Evolutionary conservation across 2,113 vertebrate genomes (phyloP), one percentile per base, ranked within the genome.

Genomic region (Apistogramma diplotaenia): DNA sequence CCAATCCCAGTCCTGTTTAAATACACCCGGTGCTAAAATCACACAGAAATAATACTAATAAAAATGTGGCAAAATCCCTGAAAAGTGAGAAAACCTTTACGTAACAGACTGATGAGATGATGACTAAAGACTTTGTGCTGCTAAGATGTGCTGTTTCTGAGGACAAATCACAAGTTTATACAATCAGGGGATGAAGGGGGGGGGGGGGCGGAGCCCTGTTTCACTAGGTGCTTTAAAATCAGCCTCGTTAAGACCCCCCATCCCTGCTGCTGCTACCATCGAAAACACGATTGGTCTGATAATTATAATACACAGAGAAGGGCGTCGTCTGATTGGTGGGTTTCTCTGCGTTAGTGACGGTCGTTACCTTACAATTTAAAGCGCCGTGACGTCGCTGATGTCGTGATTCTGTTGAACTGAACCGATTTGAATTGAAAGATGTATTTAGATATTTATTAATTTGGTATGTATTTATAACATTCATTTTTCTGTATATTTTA

Each of bases 91-190:
- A 81, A 88, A 73, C 76, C 51, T 51, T 65, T 25, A 62, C 73
- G 65, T 35, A 78, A 91, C 61, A 78, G 79, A 88, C 78, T 7
- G 59, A 88, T 84, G 78, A 82, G 21, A 86, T 75, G 40, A 84
- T 59, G 76, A 85, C 77, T 87, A 78, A 87, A 90, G 76, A 93
- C 79, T 79, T 92, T 93, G 92, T 92, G 89, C 89, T 94, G 89
- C 87, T 89, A 86, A 86, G 81, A 92, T 93, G 88, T 93, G 92
- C 92, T 84, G 84, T 87, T 89, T 93, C 73, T 80, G 80, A 86
- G 78, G 81, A 88, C 70, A 67, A 81, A 79, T 83, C 80, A 88
- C 79, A 72, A 53, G 78, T 91, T 88, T 89, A 18, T 87, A 93
- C 85, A 91, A 91, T 89, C 67, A 27, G 84, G 82, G 61, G 54